Percentiles rank a stretch among this genome's conserved stretches.
These are phyloP conservation scores for Nomada hirtipes DNA, from an alignment of 2,888 invertebrate species.

Conservation along the genomic window DNA sequence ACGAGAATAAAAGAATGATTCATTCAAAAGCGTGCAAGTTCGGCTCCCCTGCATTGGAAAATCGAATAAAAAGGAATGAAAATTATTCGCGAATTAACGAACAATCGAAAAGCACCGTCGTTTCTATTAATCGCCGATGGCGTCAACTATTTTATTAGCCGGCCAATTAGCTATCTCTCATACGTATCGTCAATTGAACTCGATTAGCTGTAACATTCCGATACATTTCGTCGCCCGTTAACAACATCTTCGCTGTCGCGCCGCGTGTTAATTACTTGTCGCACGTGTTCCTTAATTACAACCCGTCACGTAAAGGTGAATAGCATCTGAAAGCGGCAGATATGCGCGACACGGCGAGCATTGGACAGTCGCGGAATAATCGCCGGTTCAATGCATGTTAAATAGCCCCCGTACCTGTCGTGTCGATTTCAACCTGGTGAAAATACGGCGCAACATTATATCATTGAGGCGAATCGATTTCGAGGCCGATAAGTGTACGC, in stretches of 20 bases:
- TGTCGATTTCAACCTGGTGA: not conserved
- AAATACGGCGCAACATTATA: conserved; percentile 10
- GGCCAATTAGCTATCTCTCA: not conserved
- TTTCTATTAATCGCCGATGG: not conserved
- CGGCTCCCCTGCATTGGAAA: too few species aligned
- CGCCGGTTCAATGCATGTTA: conserved; percentile 22
- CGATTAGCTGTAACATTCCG: too few species aligned
- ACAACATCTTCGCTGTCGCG: not conserved
- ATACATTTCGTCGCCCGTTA: not conserved
- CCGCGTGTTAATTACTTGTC: not conserved
- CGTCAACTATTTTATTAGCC: not conserved
- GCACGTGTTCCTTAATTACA: conserved; percentile 14
- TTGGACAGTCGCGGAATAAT: conserved; percentile 5
- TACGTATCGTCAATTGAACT: too few species aligned
- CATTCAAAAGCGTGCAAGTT: not conserved
- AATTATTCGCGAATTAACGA: not conserved
- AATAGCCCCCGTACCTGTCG: conserved; percentile 2
- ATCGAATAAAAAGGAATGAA: not conserved
- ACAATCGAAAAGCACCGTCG: not conserved
- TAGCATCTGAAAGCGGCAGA: not conserved
- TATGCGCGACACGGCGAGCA: not conserved
- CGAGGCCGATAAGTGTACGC: not conserved
- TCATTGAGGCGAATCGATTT: conserved; percentile 35
- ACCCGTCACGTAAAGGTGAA: conserved; percentile 15
- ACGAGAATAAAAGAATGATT: too few species aligned